These are phyloP conservation scores for Oryzias melastigma DNA, from an alignment of 2,113 vertebrate genomes.

Conservation along the genomic window DNA sequence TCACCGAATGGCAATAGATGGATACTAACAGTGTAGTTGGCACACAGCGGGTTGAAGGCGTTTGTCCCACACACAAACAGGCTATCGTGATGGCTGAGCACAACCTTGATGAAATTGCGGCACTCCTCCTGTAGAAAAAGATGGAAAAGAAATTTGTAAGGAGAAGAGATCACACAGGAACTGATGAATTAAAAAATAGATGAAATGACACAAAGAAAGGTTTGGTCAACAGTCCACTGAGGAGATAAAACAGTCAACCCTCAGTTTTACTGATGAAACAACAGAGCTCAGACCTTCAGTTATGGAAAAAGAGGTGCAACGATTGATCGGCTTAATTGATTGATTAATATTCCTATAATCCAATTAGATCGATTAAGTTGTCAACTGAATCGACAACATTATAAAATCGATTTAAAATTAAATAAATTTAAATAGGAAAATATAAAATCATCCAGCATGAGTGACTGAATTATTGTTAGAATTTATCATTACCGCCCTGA, in stretches of 20 bases:
- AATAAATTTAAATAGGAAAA: too few relatives aligned
- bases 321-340: background rate
- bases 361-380: too few relatives aligned
- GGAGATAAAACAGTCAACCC: slow-evolving; percentile 37
- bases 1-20: slow-evolving; percentile 18
- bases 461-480: too few relatives aligned
- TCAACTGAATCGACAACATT: too few relatives aligned
- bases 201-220: slow-evolving; percentile 9
- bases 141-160: slow-evolving; percentile 7
- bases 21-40: slow-evolving; percentile 94
- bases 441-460: too few relatives aligned
- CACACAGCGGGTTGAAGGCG: slow-evolving; percentile 94
- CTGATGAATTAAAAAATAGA: background rate
- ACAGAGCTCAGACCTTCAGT: slow-evolving; percentile 27
- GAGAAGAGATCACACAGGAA: slow-evolving; percentile 5
- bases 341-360: too few relatives aligned
- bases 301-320: slow-evolving; percentile 28
- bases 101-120: slow-evolving; percentile 94
- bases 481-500: too few relatives aligned
- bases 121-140: slow-evolving; percentile 85
- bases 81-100: slow-evolving; percentile 84
- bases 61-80: slow-evolving; percentile 97
- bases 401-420: too few relatives aligned
- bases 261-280: slow-evolving; percentile 40
- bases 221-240: slow-evolving; percentile 25